phyloP scores from a whole-genome alignment of 2,888 invertebrate genomes.

The Lottia scabra region DNA sequence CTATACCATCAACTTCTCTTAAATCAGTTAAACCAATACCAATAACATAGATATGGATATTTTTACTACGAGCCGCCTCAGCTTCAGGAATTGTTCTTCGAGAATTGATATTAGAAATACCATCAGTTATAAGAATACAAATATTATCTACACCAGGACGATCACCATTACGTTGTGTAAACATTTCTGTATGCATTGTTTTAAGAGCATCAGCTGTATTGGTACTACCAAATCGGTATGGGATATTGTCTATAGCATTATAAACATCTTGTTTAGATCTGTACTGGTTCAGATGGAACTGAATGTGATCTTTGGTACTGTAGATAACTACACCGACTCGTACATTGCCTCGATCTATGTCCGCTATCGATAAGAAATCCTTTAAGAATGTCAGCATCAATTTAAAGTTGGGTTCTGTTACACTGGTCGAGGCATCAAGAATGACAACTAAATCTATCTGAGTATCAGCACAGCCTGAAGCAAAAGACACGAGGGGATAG shows the following conservation, averaged over 20 bases:
- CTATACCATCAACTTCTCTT: conserved; percentile 50
- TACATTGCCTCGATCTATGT: conserved; percentile 27
- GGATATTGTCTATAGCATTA: conserved; percentile 48
- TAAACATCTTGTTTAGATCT: conserved; percentile 34
- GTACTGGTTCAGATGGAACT: conserved; percentile 53
- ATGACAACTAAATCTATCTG: conserved; percentile 45
- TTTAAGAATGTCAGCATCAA: conserved; percentile 38
- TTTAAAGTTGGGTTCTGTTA: conserved; percentile 41
- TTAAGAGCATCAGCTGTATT: conserved; percentile 50
- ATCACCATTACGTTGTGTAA: conserved; percentile 44
- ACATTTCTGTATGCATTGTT: conserved; percentile 40
- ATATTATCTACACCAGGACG: conserved; percentile 52
- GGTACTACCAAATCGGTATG: conserved; percentile 46
- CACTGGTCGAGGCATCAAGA: conserved; percentile 50
- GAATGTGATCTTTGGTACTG: conserved; percentile 44
- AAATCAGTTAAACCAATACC: conserved; percentile 49
- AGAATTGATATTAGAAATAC: conserved; percentile 61
- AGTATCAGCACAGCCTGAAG: conserved; percentile 16
- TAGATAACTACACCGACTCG: conserved; percentile 38
- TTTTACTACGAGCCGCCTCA: conserved; percentile 33
- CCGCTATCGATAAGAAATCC: conserved; percentile 33
- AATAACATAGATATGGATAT: conserved; percentile 44
- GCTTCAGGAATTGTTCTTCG: conserved; percentile 56
- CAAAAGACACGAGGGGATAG: neutral
- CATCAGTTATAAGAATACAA: conserved; percentile 57